Evolutionary conservation across 2,888 invertebrate species (phyloP).

Genomic region (Syrphus vitripennis): DNA sequence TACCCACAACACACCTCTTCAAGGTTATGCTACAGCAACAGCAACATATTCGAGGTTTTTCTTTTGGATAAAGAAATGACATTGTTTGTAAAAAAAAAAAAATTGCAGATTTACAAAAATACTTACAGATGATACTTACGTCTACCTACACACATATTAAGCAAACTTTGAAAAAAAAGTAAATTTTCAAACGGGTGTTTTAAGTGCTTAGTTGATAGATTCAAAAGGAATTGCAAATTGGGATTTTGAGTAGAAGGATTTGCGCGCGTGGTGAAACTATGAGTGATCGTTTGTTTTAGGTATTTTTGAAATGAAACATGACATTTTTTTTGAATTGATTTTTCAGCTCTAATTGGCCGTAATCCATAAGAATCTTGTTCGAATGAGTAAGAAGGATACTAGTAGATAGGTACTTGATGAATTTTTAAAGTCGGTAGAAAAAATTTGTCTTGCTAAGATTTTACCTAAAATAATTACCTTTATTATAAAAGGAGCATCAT

Average conservation of each 20-base stretch:
- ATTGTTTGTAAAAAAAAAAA: slow-evolving; percentile 14
- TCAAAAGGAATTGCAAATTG: slow-evolving; percentile 20
- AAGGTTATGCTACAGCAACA: too few species aligned
- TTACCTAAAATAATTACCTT: too few species aligned
- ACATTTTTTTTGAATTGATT: not conserved
- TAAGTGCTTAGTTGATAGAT: slow-evolving; percentile 35
- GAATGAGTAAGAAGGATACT: too few species aligned
- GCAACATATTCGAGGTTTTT: not conserved
- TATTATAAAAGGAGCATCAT: too few species aligned
- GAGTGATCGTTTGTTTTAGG: not conserved
- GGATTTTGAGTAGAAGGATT: not conserved
- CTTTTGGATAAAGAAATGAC: not conserved
- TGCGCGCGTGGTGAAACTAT: not conserved
- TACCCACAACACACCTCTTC: slow-evolving; percentile 30
- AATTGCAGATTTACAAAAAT: not conserved
- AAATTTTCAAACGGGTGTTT: slow-evolving; percentile 23
- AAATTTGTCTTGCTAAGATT: too few species aligned
- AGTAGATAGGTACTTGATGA: too few species aligned
- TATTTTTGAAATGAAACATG: not conserved
- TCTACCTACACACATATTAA: not conserved
- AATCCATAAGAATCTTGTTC: too few species aligned
- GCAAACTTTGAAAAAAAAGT: not conserved
- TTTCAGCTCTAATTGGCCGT: not conserved
- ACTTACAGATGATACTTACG: not conserved
- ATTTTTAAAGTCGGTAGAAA: too few species aligned